These are phyloP conservation scores for Haliaeetus leucogaster DNA, from an alignment of 2,113 vertebrate species.

Conservation along the genomic window DNA sequence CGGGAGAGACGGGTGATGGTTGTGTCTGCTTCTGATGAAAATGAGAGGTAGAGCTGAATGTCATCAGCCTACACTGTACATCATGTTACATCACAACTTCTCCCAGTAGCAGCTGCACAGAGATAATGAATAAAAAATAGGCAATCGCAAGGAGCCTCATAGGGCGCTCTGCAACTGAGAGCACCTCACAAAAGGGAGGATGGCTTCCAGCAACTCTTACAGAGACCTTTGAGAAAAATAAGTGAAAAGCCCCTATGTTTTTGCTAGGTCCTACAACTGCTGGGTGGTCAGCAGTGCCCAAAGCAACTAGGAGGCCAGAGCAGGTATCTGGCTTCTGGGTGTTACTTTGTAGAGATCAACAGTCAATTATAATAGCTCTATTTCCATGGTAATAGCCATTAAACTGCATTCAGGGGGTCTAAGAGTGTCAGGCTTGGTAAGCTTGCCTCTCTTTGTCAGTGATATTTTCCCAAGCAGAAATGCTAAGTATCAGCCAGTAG, in stretches of 20 bases:
- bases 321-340: not conserved
- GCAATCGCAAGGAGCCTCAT: not conserved
- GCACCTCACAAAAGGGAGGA: not conserved
- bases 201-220: not conserved
- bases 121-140: slow-evolving; percentile 22
- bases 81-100: slow-evolving; percentile 34
- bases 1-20: slow-evolving; percentile 21
- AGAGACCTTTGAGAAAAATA: not conserved
- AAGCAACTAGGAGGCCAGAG: not conserved
- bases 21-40: slow-evolving; percentile 54
- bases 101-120: slow-evolving; percentile 13
- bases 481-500: not conserved
- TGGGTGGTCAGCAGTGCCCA: not conserved
- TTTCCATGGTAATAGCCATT: not conserved
- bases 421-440: not conserved
- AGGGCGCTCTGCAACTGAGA: not conserved
- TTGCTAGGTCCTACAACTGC: not conserved
- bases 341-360: not conserved
- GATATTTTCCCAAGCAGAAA: not conserved
- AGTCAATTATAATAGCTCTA: not conserved
- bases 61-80: slow-evolving; percentile 21
- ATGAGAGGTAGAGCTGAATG: slow-evolving; percentile 46
- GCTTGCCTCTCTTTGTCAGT: not conserved
- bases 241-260: not conserved
- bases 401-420: not conserved